phyloP scores from a whole-genome alignment of 2,797 vertebrate genomes.

The Mus caroli region DNA sequence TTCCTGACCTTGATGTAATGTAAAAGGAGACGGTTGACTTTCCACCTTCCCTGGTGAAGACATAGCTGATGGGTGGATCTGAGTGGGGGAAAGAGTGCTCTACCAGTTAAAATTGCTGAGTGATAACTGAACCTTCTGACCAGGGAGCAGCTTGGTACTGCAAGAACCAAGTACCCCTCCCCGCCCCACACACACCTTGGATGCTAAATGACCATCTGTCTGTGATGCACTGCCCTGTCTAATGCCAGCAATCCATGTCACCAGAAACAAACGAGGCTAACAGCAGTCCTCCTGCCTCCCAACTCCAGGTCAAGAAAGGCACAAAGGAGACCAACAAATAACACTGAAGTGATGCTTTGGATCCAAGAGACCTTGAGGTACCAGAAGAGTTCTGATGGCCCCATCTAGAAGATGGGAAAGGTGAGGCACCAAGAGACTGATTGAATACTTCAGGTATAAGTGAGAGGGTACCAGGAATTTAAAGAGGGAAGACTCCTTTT shows the following conservation, averaged over 20 bases:
- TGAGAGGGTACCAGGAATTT: constrained; percentile 27
- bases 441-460: constrained; percentile 54
- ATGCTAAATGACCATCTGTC: constrained; percentile 6
- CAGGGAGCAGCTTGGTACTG: constrained; percentile 22
- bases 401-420: constrained; percentile 50
- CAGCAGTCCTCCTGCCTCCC: constrained; percentile 65
- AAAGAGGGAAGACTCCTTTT: neutral
- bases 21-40: constrained; percentile 55
- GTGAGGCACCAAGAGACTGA: constrained; percentile 67
- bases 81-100: neutral
- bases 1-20: constrained; percentile 68
- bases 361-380: constrained; percentile 72
- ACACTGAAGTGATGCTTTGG: constrained; percentile 74
- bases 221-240: neutral
- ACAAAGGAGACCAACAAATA: constrained; percentile 73
- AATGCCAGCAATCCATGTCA: neutral
- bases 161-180: neutral
- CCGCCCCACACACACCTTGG: neutral
- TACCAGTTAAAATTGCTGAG: constrained; percentile 17
- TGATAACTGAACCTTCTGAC: constrained; percentile 33
- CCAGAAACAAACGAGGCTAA: constrained; percentile 53
- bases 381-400: constrained; percentile 65
- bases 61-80: neutral
- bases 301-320: constrained; percentile 81
- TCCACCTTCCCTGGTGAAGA: constrained; percentile 36